phyloP scores from a whole-genome alignment of 2,888 invertebrate species.

The Nemoura dubitans region DNA sequence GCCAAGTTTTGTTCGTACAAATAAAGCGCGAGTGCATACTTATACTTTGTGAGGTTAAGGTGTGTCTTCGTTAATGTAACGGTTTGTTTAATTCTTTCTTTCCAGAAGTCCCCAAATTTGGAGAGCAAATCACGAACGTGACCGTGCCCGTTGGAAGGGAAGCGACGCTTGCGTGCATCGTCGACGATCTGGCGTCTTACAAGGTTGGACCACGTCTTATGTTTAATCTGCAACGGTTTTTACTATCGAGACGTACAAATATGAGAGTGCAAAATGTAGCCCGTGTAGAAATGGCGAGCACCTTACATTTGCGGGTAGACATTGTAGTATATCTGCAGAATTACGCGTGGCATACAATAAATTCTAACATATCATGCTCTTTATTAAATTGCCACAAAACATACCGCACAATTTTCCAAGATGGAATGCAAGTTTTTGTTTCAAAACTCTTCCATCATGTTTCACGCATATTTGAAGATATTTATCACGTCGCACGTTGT shows the following conservation, averaged over 20 bases:
- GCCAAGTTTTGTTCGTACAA: too few species aligned
- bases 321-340: too few species aligned
- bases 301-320: too few species aligned
- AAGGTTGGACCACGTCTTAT: conserved; percentile 78
- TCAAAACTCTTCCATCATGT: not conserved
- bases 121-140: conserved; percentile 82
- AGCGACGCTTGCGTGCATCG: conserved; percentile 81
- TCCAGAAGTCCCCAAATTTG: conserved; percentile 83
- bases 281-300: too few species aligned
- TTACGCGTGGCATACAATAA: too few species aligned
- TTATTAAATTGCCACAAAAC: not conserved
- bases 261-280: too few species aligned
- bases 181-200: conserved; percentile 82
- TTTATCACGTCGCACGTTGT: not conserved
- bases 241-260: too few species aligned
- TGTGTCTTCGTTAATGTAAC: not conserved
- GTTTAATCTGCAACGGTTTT: too few species aligned
- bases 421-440: not conserved
- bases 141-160: conserved; percentile 86
- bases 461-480: not conserved
- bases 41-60: too few species aligned
- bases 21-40: too few species aligned
- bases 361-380: not conserved
- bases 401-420: not conserved
- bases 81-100: conserved; percentile 54